phyloP scores from a whole-genome alignment of 2,113 vertebrate species.

The Gallinago jamesoni region DNA sequence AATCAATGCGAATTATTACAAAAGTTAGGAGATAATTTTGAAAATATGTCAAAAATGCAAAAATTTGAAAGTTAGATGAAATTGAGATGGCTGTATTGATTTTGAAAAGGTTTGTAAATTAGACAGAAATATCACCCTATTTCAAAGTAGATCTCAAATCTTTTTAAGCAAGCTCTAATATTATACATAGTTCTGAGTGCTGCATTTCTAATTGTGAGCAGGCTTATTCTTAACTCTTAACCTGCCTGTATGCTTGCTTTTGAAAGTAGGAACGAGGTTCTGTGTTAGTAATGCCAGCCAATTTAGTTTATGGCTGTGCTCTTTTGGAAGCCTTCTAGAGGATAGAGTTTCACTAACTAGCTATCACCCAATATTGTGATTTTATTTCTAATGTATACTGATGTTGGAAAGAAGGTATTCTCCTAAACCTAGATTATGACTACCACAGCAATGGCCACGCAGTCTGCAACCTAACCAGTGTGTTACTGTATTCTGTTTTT shows the following conservation, averaged over 20 bases:
- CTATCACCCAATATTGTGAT: background rate
- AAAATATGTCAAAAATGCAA: slow-evolving; percentile 72
- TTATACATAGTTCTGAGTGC: background rate
- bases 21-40: slow-evolving; percentile 68
- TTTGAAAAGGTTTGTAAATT: slow-evolving; percentile 67
- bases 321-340: background rate
- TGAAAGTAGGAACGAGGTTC: background rate
- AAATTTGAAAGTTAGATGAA: slow-evolving; percentile 60
- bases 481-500: background rate
- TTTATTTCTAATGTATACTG: background rate
- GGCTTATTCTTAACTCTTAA: background rate
- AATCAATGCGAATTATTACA: slow-evolving; percentile 75
- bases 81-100: slow-evolving; percentile 66
- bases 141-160: slow-evolving; percentile 38
- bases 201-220: background rate
- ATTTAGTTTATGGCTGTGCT: background rate
- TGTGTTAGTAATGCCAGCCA: background rate
- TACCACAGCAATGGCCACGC: background rate
- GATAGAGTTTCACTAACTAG: background rate
- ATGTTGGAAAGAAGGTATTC: background rate
- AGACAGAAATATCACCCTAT: slow-evolving; percentile 34
- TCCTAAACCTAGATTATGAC: background rate
- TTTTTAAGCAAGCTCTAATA: slow-evolving; percentile 46
- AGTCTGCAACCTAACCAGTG: background rate
- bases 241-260: background rate